These are phyloP conservation scores for Pollenia angustigena DNA, from an alignment of 2,888 invertebrate genomes.

Conservation along the genomic window DNA sequence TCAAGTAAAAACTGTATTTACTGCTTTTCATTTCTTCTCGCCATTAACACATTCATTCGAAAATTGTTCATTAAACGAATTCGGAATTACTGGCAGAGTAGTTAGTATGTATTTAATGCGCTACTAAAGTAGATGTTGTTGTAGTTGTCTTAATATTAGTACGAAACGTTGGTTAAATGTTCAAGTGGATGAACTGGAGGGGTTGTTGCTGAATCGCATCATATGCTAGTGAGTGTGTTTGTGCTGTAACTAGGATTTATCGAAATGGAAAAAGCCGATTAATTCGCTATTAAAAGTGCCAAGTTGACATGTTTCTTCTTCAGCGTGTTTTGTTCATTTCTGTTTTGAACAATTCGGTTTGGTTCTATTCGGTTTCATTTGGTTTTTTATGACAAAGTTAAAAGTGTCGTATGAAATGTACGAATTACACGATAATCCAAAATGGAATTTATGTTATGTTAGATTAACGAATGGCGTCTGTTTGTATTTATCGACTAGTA, in stretches of 20 bases:
- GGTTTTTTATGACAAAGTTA: slow-evolving; percentile 12
- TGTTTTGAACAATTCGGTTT: neutral
- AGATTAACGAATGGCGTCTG: neutral
- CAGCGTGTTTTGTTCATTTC: slow-evolving; percentile 17
- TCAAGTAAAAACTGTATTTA: slow-evolving; percentile 47
- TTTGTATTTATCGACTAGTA: neutral
- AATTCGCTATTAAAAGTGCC: slow-evolving; percentile 67
- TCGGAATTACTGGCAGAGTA: neutral
- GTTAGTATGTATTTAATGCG: slow-evolving; percentile 2
- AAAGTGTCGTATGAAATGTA: slow-evolving; percentile 27
- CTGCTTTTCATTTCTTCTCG: slow-evolving; percentile 31
- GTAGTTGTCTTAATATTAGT: neutral
- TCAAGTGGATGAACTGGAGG: slow-evolving; percentile 13
- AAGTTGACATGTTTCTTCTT: slow-evolving; percentile 58
- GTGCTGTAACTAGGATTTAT: slow-evolving; percentile 63
- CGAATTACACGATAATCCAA: slow-evolving; percentile 61
- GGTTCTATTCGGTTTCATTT: neutral
- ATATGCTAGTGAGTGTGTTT: neutral
- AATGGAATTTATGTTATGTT: slow-evolving; percentile 60
- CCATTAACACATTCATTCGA: neutral
- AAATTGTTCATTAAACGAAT: slow-evolving; percentile 20
- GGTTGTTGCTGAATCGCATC: neutral
- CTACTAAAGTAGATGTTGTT: neutral
- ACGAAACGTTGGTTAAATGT: slow-evolving; percentile 31
- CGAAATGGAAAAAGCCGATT: slow-evolving; percentile 72